A percentile compares a stretch with the other conserved stretches of the same genome.
These are phyloP conservation scores for Xestobium rufovillosum DNA, from an alignment of 2,888 invertebrate species.

Conservation along the genomic window DNA sequence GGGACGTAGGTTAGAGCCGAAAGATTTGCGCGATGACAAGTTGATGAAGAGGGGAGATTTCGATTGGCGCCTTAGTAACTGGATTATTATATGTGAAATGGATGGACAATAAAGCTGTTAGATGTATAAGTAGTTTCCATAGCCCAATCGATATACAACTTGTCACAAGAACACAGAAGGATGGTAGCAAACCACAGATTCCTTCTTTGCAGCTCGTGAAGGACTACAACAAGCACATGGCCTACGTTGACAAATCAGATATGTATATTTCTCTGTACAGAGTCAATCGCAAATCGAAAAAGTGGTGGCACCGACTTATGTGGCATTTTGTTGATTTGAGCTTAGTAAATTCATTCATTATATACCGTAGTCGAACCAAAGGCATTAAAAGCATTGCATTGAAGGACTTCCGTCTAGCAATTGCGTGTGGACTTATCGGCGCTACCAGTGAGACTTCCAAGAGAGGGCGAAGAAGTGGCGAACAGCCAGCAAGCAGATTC, in stretches of 20 bases:
- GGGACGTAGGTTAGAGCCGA: background rate
- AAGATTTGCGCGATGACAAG: background rate
- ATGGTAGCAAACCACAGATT: background rate
- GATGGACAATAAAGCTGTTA: background rate
- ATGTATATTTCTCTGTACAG: conserved; percentile 7
- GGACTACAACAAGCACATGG: conserved; percentile 13
- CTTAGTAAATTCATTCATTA: too few species aligned
- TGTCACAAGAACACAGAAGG: conserved; percentile 2
- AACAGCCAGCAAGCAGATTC: conserved; percentile 10
- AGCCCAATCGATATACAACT: background rate
- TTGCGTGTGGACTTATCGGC: conserved; percentile 5
- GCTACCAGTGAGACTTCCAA: background rate
- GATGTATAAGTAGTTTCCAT: background rate
- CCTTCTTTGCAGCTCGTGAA: conserved; percentile 4
- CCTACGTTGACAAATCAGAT: conserved; percentile 13
- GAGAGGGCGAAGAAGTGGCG: background rate
- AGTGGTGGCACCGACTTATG: too few species aligned
- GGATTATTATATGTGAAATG: background rate
- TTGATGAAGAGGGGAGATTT: conserved; percentile 9
- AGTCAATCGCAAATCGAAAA: conserved; percentile 1
- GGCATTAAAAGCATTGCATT: too few species aligned
- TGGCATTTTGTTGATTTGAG: too few species aligned
- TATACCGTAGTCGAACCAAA: too few species aligned
- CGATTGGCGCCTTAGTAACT: conserved; percentile 4
- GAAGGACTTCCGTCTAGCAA: conserved; percentile 7